Conservation (phyloP, 2,113 vertebrate species). For the Herpetotheres cachinnans region DNA sequence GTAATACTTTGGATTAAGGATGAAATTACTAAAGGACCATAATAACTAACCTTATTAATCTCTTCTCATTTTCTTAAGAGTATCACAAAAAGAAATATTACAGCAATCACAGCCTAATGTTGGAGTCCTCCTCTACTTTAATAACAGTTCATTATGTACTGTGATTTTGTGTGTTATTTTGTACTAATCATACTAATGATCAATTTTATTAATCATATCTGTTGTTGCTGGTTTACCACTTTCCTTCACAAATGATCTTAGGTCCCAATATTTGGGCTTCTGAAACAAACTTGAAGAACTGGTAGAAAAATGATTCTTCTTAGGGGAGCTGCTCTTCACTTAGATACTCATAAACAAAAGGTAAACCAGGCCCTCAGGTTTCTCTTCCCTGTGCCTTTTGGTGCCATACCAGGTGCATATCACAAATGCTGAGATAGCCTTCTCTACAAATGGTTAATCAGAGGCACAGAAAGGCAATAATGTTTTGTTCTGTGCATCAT, state of each 20-base stretch:
- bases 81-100: background rate
- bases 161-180: background rate
- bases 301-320: background rate
- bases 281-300: background rate
- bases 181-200: background rate
- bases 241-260: background rate
- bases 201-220: background rate
- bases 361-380: background rate
- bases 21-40: background rate
- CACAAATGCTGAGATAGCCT: background rate
- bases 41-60: constrained; percentile 38
- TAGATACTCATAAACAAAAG: background rate
- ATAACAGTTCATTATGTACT: background rate
- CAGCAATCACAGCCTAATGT: background rate
- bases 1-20: constrained; percentile 18
- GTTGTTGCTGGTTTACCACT: background rate
- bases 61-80: constrained; percentile 20
- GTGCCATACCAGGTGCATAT: background rate
- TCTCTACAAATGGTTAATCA: constrained; percentile 27
- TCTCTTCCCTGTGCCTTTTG: background rate
- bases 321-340: background rate
- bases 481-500: constrained; percentile 34
- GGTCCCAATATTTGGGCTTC: background rate
- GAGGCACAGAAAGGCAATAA: background rate
- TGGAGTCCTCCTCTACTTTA: background rate